Evolutionary conservation across 2,113 vertebrate species (phyloP), one percentile per base, ranked within the genome.

Genomic region (Eira barbara): DNA sequence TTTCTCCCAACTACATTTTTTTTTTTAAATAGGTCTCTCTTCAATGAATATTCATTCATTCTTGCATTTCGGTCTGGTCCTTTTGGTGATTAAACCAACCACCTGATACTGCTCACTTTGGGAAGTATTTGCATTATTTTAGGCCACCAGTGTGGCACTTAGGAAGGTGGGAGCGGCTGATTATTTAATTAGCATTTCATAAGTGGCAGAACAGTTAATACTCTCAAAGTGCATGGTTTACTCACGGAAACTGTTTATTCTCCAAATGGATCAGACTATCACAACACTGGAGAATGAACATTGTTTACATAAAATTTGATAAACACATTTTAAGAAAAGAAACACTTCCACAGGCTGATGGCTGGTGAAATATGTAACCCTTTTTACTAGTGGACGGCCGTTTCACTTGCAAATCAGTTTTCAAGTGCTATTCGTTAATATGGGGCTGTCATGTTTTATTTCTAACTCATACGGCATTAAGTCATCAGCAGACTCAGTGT

Each of bases 241-340:
- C 27, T 67, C 18, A 4, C 13, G 11, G 29, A 13, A 93, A 71
- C 47, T 71, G 52, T 96, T 76, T 89, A 14, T 31, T 94, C 67
- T 95, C 49, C 39, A 80, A 21, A 4, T 65, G 27, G 52, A 85
- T 79, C 73, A 93, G 71, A 84, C 39, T 34, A 71, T 63, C 52
- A 67, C 57, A 78, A 74, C 61, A 73, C 18, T 79, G 7, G 21
- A 86, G 97, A 95, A 88, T 67, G 12, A 7, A 59, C 31, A 31
- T 73, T 27, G 23, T 39, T 92, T 47, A 91, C 11, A 25, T 83
- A 88, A 91, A 88, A 81, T 95, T 84, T 20, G 47, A 74, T 42
- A 61, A 95, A 96, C 11, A 84, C n/a, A 49, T 95, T 93, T 96
- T 83, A 94, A 90, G 42, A 89, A 74, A 88, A 85, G 29, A 94